A percentile compares a stretch with the other conserved stretches of the same genome.
Conservation (phyloP, 2,888 invertebrate species). For the Drosophila eohydei region DNA sequence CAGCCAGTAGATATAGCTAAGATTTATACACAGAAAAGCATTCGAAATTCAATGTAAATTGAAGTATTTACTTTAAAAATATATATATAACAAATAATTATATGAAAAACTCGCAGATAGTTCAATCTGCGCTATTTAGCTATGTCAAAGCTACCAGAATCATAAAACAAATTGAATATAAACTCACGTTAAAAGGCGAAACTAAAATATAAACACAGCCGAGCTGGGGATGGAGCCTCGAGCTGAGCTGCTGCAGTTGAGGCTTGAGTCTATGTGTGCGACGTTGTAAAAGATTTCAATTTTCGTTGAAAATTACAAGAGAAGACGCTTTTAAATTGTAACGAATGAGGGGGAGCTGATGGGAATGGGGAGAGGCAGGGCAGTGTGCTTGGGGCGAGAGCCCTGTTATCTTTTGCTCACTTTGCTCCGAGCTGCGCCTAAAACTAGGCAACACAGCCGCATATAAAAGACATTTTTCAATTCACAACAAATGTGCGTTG, state of each 20-base stretch:
- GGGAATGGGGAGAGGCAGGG: neutral
- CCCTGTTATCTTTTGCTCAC: constrained; percentile 27
- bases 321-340: constrained; percentile 70
- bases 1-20: no score
- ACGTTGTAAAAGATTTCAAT: constrained; percentile 40
- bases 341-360: constrained; percentile 33
- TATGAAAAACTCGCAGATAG: neutral
- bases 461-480: constrained; percentile 59
- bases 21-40: no score
- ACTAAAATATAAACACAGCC: constrained; percentile 41
- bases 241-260: constrained; percentile 29
- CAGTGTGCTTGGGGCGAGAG: neutral
- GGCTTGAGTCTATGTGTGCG: constrained; percentile 6
- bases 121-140: neutral
- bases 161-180: constrained; percentile 73
- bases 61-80: neutral
- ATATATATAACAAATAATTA: neutral
- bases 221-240: constrained; percentile 11
- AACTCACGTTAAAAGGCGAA: constrained; percentile 59
- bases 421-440: constrained; percentile 51
- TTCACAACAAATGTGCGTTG: constrained; percentile 58
- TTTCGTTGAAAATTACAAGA: constrained; percentile 62
- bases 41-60: no score
- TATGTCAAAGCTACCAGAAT: constrained; percentile 2
- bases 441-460: constrained; percentile 59